Conservation (phyloP, 2,113 vertebrate genomes). For the Felis catus region DNA sequence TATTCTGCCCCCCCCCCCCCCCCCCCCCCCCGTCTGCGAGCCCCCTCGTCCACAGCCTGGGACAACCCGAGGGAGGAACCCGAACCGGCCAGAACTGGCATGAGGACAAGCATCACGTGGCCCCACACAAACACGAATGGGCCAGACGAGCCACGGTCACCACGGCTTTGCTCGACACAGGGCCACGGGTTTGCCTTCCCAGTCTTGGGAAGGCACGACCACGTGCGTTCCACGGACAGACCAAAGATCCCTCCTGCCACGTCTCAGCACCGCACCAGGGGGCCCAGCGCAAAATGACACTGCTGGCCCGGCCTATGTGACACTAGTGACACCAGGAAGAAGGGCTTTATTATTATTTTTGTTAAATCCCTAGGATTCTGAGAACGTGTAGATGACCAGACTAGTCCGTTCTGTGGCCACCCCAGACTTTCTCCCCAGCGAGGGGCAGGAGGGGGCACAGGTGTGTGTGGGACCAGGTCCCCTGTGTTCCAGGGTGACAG, state of each 20-base stretch:
- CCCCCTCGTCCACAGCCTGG: too few relatives aligned
- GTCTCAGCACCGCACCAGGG: rapidly evolving
- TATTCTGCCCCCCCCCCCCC: not conserved
- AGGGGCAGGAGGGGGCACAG: not conserved
- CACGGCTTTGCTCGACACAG: not conserved
- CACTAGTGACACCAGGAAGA: not conserved
- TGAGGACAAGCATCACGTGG: rapidly evolving
- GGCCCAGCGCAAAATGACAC: too few relatives aligned
- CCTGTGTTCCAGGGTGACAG: too few relatives aligned
- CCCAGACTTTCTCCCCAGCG: not conserved
- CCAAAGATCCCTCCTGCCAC: too few relatives aligned
- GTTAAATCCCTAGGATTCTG: not conserved
- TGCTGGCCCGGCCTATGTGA: not conserved
- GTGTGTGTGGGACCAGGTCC: not conserved
- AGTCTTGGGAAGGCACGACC: not conserved
- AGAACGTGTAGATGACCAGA: not conserved
- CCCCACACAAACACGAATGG: not conserved
- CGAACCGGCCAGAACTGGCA: too few relatives aligned
- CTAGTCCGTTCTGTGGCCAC: not conserved
- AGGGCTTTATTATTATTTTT: not conserved
- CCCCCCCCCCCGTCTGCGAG: not conserved
- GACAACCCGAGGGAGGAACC: not conserved
- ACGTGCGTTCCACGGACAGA: not conserved
- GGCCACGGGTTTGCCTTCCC: not conserved
- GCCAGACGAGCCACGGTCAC: not conserved